Conservation (phyloP, 2,888 invertebrate species). For the Galerucella calmariensis region DNA sequence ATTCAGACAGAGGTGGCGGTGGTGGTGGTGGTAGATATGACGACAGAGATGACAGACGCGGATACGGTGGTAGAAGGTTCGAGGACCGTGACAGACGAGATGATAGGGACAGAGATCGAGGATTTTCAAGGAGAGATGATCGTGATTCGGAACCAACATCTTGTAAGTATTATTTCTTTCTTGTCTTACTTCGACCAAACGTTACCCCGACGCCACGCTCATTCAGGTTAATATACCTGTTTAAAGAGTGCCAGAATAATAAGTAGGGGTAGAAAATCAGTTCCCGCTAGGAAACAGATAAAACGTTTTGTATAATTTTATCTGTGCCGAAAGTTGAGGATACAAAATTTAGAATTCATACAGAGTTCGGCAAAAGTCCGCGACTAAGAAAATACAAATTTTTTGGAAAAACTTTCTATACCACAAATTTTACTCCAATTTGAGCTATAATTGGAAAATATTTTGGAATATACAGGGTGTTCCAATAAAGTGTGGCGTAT, state of each 20-base stretch:
- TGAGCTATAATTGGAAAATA: too few relatives aligned
- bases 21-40: constrained; percentile 45
- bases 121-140: constrained; percentile 39
- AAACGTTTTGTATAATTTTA: background rate
- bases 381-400: too few relatives aligned
- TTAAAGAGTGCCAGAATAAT: background rate
- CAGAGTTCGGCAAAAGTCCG: too few relatives aligned
- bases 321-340: constrained; percentile 21
- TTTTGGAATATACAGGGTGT: too few relatives aligned
- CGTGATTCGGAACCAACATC: constrained; percentile 37
- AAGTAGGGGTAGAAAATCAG: background rate
- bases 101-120: constrained; percentile 39
- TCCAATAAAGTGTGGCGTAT: too few relatives aligned
- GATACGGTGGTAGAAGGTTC: constrained; percentile 51
- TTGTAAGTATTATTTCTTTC: constrained; percentile 26
- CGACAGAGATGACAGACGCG: constrained; percentile 52
- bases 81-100: constrained; percentile 50
- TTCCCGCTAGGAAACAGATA: constrained; percentile 14
- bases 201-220: background rate
- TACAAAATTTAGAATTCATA: background rate
- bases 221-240: background rate
- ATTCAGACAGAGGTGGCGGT: constrained; percentile 30
- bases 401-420: too few relatives aligned
- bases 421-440: too few relatives aligned
- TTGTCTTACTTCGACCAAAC: background rate